Evolutionary conservation across 2,797 vertebrate species (phyloP).

Genomic region (Sphenopsis melanotis): DNA sequence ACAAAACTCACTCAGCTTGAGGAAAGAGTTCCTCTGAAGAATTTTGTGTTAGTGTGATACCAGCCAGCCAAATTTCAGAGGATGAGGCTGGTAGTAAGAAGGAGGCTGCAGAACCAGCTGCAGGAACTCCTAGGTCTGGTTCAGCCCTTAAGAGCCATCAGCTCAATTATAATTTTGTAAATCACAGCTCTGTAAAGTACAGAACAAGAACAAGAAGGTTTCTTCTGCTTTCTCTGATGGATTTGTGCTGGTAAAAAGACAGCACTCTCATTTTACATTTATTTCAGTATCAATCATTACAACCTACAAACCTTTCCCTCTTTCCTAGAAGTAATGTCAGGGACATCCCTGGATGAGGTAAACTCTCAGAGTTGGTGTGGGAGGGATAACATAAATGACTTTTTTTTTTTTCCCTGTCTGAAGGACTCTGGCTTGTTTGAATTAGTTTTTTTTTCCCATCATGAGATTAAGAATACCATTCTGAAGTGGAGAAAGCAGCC

Average conservation of each 20-base stretch:
- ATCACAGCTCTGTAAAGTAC: background rate
- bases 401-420: background rate
- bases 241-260: background rate
- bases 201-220: background rate
- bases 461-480: background rate
- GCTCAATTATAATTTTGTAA: background rate
- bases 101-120: background rate
- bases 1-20: background rate
- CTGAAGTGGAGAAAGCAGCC: background rate
- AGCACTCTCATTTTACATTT: background rate
- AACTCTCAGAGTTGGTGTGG: background rate
- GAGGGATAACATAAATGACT: fast-evolving
- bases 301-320: background rate
- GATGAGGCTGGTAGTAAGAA: background rate
- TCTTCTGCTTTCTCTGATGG: background rate
- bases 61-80: background rate
- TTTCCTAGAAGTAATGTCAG: background rate
- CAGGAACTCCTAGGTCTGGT: background rate
- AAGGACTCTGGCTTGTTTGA: background rate
- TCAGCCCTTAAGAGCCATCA: background rate
- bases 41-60: background rate
- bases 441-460: background rate
- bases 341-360: background rate
- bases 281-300: background rate
- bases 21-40: background rate